Conservation (phyloP, 2,113 vertebrate genomes). For the Heterocephalus glaber region DNA sequence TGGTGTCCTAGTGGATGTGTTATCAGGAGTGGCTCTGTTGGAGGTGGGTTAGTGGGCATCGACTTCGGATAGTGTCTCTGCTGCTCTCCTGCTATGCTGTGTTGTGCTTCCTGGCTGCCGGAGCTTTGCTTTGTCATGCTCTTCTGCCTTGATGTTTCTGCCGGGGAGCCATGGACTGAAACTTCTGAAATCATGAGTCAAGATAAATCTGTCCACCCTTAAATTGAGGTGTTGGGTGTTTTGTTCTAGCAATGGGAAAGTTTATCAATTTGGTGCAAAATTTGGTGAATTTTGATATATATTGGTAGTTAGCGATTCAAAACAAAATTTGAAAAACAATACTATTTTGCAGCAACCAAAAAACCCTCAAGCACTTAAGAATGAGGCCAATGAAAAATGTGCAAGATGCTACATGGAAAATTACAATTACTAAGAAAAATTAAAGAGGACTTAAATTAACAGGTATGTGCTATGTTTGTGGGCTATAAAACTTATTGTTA, state of each 20-base stretch:
- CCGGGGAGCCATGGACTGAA: background rate
- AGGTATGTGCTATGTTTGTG: background rate
- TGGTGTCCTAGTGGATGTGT: background rate
- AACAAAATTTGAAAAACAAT: conserved; percentile 12
- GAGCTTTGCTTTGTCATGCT: background rate
- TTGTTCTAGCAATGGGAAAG: background rate
- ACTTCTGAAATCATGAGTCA: background rate
- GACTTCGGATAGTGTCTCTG: background rate
- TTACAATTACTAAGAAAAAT: background rate
- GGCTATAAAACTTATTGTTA: background rate
- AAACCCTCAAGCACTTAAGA: background rate
- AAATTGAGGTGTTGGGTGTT: background rate
- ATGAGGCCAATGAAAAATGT: background rate
- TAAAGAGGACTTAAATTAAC: background rate
- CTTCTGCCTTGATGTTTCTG: background rate
- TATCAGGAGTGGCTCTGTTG: background rate
- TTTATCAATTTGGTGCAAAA: background rate
- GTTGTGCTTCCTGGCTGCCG: background rate
- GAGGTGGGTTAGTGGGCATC: background rate
- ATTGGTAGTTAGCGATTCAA: background rate
- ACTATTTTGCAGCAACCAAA: background rate
- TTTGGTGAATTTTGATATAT: background rate
- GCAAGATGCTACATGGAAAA: background rate
- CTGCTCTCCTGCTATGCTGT: background rate
- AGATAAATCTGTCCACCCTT: background rate